Conservation (phyloP, 2,888 invertebrate genomes). For the Ochropleura plecta region DNA sequence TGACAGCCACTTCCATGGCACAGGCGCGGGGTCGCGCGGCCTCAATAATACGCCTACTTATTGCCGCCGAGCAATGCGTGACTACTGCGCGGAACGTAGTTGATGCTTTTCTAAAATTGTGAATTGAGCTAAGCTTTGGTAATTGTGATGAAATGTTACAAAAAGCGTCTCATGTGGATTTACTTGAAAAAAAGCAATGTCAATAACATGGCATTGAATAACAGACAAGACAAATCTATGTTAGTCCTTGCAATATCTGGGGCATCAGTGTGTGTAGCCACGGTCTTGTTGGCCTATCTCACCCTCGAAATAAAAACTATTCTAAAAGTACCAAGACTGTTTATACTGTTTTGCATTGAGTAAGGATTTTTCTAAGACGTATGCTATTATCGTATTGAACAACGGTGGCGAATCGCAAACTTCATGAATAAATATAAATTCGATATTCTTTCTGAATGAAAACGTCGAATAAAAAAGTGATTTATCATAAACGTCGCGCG, state of each 20-base stretch:
- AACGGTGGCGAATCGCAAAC: conserved; percentile 89
- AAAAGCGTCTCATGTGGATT: neutral
- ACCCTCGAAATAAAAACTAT: neutral
- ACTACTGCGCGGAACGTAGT: conserved; percentile 24
- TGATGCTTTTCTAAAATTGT: conserved; percentile 44
- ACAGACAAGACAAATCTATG: neutral
- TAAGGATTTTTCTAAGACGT: conserved; percentile 78
- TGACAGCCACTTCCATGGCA: conserved; percentile 88
- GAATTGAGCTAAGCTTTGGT: neutral
- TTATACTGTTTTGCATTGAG: conserved; percentile 19
- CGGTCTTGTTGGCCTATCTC: neutral
- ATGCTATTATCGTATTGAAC: conserved; percentile 82
- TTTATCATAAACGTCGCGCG: conserved; percentile 87
- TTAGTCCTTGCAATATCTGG: neutral
- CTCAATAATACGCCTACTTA: conserved; percentile 90
- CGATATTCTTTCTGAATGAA: conserved; percentile 87
- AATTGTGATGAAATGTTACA: neutral
- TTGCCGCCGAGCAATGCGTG: conserved; percentile 76
- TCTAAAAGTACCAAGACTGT: conserved; percentile 67
- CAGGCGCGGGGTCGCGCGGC: conserved; percentile 70
- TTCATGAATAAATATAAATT: conserved; percentile 89
- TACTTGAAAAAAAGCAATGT: neutral
- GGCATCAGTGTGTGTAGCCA: neutral
- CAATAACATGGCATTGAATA: neutral
- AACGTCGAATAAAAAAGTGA: conserved; percentile 88